These are phyloP conservation scores for Subacronicta megacephala DNA, from an alignment of 2,888 invertebrate species.

Conservation along the genomic window DNA sequence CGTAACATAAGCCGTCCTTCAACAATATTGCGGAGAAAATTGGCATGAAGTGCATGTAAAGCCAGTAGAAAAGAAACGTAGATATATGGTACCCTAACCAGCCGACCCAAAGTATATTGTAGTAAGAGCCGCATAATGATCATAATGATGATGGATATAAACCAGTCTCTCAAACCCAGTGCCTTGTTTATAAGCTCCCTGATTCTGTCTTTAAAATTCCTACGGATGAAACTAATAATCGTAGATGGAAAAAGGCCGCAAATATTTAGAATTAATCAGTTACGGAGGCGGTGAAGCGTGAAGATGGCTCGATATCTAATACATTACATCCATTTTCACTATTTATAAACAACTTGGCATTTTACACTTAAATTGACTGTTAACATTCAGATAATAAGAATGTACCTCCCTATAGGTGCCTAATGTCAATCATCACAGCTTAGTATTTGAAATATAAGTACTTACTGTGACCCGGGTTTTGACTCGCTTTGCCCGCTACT, in stretches of 20 bases:
- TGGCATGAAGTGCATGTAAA: constrained; percentile 20
- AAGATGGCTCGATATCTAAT: constrained; percentile 40
- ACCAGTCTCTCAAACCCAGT: constrained; percentile 22
- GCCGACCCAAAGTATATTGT: no score
- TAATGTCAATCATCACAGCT: no score
- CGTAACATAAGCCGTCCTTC: constrained; percentile 16
- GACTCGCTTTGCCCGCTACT: no score
- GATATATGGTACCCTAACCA: no score
- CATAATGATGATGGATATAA: constrained; percentile 8
- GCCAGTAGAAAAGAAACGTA: no score
- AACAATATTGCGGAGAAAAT: constrained; percentile 24
- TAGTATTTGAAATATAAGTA: no score
- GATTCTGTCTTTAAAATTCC: constrained; percentile 6
- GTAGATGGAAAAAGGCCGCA: constrained; percentile 18
- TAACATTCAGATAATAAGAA: no score
- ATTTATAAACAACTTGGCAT: not conserved
- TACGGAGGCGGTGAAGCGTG: constrained; percentile 32
- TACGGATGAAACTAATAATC: constrained; percentile 5
- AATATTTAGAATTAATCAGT: constrained; percentile 33
- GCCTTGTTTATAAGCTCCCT: constrained; percentile 9
- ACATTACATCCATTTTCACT: constrained; percentile 35
- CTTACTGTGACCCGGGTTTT: no score
- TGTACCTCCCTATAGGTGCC: no score
- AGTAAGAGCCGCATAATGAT: no score
- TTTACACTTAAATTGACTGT: no score